Evolutionary conservation across 2,113 vertebrate genomes (phyloP), one percentile per base, ranked within the genome.

Genomic region (Anoplopoma fimbria): DNA sequence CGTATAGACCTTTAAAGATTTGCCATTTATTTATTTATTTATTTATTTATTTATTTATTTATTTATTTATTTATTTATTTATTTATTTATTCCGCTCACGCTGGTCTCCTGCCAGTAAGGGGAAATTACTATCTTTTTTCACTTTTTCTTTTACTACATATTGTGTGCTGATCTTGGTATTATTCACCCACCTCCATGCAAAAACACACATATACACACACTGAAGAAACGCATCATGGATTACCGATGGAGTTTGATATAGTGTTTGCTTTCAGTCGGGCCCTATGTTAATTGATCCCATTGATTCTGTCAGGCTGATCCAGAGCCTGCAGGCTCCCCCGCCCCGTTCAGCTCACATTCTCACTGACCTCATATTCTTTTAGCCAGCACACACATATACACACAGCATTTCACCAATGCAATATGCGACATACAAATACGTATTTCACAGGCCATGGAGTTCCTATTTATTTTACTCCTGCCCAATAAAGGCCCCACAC

Each of bases 301-400:
- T 88, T 82, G 91, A 92, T 93, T 90, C 51, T 92, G 89, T 89
- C 82, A 84, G 67, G 79, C 64, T 77, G 73, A 89, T 85, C 80
- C 79, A 86, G 68, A 77, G 70, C 80, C 79, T 67, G 69, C 51
- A 68, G 79, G 34, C 70, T 84, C 31, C 25, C 36, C 72, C 13
- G 1, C 75, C 57, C 17, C 58, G 38, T 77, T 65, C 55, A 53
- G 8, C 36, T 38, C 31, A 71, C 34, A 19, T 67, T 58, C 47
- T 36, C 31, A 29, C 53, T 77, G 34, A 68, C 65, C 72, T 72
- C 25, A 73, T 70, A 69, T 65, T 79, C 55, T 42, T 8, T 68
- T 12, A 61, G 4, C 69, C 68, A 79, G 60, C 65, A 69, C 60
- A 63, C 63, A 69, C 31, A 29, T 27, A 29, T 15, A 23, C 55